Evolutionary conservation across 1,140 invertebrate species (phyloP), one percentile per base, ranked within the genome.

Genomic region (Drosophila bifasciata): DNA sequence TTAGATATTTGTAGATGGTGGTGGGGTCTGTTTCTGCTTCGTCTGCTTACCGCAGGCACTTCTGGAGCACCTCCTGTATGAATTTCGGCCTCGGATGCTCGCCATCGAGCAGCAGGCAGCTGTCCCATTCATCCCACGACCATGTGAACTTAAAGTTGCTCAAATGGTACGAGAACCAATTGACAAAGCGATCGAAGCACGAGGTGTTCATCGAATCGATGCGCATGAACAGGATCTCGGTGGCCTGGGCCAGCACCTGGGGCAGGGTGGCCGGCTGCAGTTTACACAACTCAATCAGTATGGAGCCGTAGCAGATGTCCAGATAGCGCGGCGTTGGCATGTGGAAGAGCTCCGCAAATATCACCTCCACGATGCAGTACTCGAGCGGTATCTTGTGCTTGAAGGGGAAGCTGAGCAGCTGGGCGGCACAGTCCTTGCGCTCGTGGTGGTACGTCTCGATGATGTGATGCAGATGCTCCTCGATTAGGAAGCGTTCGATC

Each of bases 61-160:
- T 98, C 4, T 95, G 93, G 15, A 99, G 93, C 8, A 98, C 96
- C 93, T 99, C 99, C 78, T 95, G 93, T 48, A 99, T 96, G 91
- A 99, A 99, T 91, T 98, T 97, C n/a, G 97, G 96, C 85, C 98
- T 96, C 0, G 98, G 98, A 92, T 98, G 96, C 77, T 98, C 97
- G 11, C 93, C 89, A 91, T 99, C 97, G n/a, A 97, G 92, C 77
- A 95, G 94, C 21, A 97, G 92, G 83, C 96, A 97, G 44, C 94
- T 94, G 81, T 96, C 96, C 97, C 97, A 98, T 83, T 98, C 97
- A 78, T 98, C 97, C 99, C 99, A 99, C 2, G 96, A 98, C 98
- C 99, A 99, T 52, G 97, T 95, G 89, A 99, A 99, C 92, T 99
- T 98, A 90, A 99, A 99, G 92, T 99, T 99, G 90, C 98, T 99